Evolutionary conservation across 2,888 invertebrate species (phyloP), one percentile per base, ranked within the genome.

Genomic region (Fabriciana adippe): DNA sequence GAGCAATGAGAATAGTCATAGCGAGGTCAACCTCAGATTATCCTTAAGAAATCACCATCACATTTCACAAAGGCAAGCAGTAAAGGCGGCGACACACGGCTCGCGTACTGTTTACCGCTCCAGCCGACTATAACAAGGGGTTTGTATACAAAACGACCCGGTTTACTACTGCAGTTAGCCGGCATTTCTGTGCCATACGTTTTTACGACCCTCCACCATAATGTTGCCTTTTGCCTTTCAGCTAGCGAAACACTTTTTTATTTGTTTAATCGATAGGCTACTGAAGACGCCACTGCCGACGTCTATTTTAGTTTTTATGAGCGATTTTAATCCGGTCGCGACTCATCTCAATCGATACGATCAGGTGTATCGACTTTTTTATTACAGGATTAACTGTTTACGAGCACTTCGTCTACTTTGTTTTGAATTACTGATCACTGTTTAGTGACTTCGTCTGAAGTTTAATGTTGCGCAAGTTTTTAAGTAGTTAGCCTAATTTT

Each of bases 191-290:
- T 87, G 87, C 91, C 87, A 88, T 92, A 90, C 89, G 85, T 79
- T 91, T 92, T 92, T 92, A 92, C 86, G 92, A 92, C 82, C 83
- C 82, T 84, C 84, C 81, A 81, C 83, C 88, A 86, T 90, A 89
- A 89, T 86, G 82, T 87, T 85, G 88, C 88, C 35, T 87, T 89
- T 88, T 84, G 89, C 87, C 88, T 90, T 90, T 88, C 86, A 88
- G 86, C 82, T 80, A 84, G 90, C 90, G 87, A 91, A 90, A 88
- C 89, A 82, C 77, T 80, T 89, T 90, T 92, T 90, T 90, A 91
- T 92, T 91, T 90, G 92, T 92, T 92, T 92, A 92, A 92, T 92
- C 92, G 89, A 92, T 92, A 86, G 80, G 81, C 84, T 87, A 85
- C 87, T 86, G 85, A 90, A 90, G 88, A 89, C 84, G 84, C 83